Evolutionary conservation across 2,113 vertebrate species (phyloP).

Genomic region (Tylochromis polylepis): DNA sequence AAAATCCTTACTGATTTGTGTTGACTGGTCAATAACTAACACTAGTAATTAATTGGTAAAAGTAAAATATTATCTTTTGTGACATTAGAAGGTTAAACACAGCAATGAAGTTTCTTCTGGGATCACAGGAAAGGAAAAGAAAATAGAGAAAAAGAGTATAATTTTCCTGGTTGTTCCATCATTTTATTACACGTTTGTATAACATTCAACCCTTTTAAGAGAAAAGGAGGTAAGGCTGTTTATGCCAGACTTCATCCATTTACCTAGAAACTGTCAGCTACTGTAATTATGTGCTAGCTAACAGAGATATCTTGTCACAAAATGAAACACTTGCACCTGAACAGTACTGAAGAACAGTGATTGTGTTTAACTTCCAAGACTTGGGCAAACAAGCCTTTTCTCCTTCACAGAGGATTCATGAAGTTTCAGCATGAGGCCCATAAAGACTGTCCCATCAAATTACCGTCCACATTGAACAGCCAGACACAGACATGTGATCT

Average conservation of each 20-base stretch:
- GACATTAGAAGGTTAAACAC: background rate
- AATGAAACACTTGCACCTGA: background rate
- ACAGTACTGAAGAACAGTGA: background rate
- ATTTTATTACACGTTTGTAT: background rate
- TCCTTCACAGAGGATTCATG: background rate
- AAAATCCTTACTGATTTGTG: accelerated
- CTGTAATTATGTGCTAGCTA: background rate
- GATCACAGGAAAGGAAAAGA: background rate
- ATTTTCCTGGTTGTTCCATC: background rate
- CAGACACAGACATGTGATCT: background rate
- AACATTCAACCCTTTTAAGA: background rate
- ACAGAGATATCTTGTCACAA: background rate
- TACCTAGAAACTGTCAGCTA: background rate
- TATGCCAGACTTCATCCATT: background rate
- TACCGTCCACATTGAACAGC: background rate
- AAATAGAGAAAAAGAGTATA: background rate
- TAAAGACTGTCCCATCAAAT: background rate
- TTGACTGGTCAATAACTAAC: accelerated
- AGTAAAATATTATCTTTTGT: background rate
- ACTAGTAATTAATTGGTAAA: background rate
- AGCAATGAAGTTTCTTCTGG: background rate
- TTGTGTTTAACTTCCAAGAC: background rate
- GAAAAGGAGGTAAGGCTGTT: background rate
- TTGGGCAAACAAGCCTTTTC: background rate
- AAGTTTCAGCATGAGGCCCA: background rate